Evolutionary conservation across 2,888 invertebrate species (phyloP).

Genomic region (Fragum fragum): DNA sequence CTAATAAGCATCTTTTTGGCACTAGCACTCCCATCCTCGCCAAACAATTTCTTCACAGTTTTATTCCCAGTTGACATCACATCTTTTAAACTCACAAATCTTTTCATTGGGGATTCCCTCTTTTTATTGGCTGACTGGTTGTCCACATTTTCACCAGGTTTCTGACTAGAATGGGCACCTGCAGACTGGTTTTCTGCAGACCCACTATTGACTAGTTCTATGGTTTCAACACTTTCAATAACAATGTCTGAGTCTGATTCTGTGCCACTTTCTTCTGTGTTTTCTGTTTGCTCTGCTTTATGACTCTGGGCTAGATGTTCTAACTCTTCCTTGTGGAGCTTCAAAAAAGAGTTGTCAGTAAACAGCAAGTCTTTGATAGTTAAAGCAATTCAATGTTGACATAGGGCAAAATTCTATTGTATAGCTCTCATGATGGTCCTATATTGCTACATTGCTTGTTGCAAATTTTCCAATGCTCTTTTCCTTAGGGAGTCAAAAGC

Average conservation of each 20-base stretch:
- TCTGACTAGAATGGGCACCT: not conserved
- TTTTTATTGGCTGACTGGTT: conserved; percentile 21
- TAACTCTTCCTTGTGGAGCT: conserved; percentile 74
- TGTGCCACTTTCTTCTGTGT: conserved; percentile 47
- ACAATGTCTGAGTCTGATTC: conserved; percentile 76
- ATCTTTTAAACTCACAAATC: conserved; percentile 71
- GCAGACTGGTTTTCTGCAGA: conserved; percentile 4
- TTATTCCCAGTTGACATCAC: conserved; percentile 70
- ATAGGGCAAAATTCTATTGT: too few relatives aligned
- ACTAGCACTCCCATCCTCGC: conserved; percentile 47
- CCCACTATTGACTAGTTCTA: conserved; percentile 38
- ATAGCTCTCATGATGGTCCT: too few relatives aligned
- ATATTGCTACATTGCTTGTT: too few relatives aligned
- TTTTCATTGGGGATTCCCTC: conserved; percentile 35
- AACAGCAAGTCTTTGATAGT: too few relatives aligned
- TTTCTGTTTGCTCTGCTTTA: not conserved
- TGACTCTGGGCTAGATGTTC: conserved; percentile 62
- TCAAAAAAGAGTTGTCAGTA: too few relatives aligned
- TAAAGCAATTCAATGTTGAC: too few relatives aligned
- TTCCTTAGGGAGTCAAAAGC: too few relatives aligned
- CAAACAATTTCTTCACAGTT: conserved; percentile 69
- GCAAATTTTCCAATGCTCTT: too few relatives aligned
- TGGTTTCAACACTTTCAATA: conserved; percentile 73
- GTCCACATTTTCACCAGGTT: not conserved
- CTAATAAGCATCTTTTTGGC: conserved; percentile 84